A percentile compares a stretch with the other conserved stretches of the same genome.
Conservation (phyloP, 2,888 invertebrate genomes). For the Pollenia angustigena region DNA sequence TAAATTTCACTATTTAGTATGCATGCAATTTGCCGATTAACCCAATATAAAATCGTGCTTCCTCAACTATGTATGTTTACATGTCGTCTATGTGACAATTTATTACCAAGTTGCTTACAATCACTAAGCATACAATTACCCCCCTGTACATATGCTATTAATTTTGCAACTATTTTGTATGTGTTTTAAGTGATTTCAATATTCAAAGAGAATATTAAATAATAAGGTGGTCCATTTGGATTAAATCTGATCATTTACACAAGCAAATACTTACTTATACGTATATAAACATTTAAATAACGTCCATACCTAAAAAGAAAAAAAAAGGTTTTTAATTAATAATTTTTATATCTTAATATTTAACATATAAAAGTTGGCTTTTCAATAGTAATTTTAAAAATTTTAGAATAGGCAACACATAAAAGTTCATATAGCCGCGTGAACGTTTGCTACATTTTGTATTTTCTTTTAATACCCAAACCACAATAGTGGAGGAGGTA, state of each 20-base stretch:
- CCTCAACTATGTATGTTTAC: slow-evolving; percentile 38
- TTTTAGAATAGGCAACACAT: neutral
- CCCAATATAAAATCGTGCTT: slow-evolving; percentile 54
- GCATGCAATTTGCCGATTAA: slow-evolving; percentile 56
- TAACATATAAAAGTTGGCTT: neutral
- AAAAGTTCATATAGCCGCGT: neutral
- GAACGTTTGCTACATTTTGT: neutral
- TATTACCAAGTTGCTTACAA: slow-evolving; percentile 20
- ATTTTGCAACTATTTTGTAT: slow-evolving; percentile 20
- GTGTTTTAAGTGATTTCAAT: neutral
- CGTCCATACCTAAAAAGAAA: no score
- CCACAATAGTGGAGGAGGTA: no score
- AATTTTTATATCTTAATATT: no score
- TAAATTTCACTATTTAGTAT: slow-evolving; percentile 7
- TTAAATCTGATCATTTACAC: neutral
- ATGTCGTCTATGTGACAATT: slow-evolving; percentile 59
- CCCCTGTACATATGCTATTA: slow-evolving; percentile 27
- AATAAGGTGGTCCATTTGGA: neutral
- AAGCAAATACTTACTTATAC: no score
- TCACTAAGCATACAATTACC: slow-evolving; percentile 29
- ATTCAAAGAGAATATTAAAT: neutral
- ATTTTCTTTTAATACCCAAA: neutral
- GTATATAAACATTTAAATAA: no score
- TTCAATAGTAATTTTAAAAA: neutral
- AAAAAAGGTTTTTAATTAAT: no score